Base-by-base conservation (phyloP, 2,888 invertebrate species). In the Stomorhina lunata region DNA sequence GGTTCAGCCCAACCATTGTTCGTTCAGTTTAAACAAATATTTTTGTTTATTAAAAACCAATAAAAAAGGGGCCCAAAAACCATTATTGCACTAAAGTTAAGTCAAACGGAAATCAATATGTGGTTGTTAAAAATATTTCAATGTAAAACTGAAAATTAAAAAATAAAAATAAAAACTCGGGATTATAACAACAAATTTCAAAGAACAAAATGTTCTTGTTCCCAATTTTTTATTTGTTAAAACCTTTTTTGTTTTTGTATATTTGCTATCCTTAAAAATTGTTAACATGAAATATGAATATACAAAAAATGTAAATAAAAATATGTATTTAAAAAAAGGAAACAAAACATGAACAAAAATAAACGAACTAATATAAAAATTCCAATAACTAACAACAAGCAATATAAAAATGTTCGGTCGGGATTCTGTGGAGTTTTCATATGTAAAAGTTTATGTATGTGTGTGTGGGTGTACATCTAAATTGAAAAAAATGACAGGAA, bases 81-180 rank as follows among this genome's bases (percentile, higher is more conserved):
- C 22, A 57, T 43, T 40, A 53, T 73, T 78, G 25, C 55, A 55
- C 65, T 45, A 50, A 76, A 66, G 75, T 75, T 61, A 79, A 76
- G 71, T 82, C 79, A 73, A 79, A 76, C 55, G 82, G 82, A 82
- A 82, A 82, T 79, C 79, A 82, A 79, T 75, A 76, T 82, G 75
- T 71, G 82, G 78, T 75, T 75, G 37, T 71, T 50, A 43, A 40
- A 57, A 65, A 48, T 57, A 32, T 40, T 77, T 79, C 17, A 55
- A 9, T 55, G 15, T 4, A 25, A 15, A 17, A 32, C 1, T 55
- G n/a, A n/a, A n/a, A n/a, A n/a, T n/a, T n/a, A n/a, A n/a, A n/a
- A n/a, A n/a, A n/a, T n/a, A n/a, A n/a, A n/a, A 5, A 50, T n/a
- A 25, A 59, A 72, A 61, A 55, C 45, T 20, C 12, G 27, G 40